Evolutionary conservation across 2,113 vertebrate species (phyloP), one percentile per base, ranked within the genome.

Genomic region (Lanius ludovicianus): DNA sequence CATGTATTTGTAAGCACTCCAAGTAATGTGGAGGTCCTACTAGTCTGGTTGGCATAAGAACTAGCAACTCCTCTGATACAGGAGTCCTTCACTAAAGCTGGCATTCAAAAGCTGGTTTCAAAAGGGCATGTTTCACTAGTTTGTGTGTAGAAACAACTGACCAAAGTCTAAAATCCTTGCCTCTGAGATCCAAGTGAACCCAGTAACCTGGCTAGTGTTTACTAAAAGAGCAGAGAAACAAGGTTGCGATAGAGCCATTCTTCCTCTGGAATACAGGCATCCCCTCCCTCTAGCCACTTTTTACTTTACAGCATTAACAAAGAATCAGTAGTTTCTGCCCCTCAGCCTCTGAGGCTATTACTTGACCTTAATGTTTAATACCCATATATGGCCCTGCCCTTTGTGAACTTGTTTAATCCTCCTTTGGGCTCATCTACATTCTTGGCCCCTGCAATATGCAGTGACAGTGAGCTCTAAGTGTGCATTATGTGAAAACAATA

Each of bases 111-210:
- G 22, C 22, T 86, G 33, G 15, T 89, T 94, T 91, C 89, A 55
- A 31, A 87, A 89, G 46, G 59, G 19, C 56, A n/a, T 47, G 13
- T 88, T 91, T 84, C 84, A 47, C 30, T 85, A 41, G 25, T 24
- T 5, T 50, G 11, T 64, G 14, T 60, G 79, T 68, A 74, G 46
- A 90, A 96, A 83, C 57, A 85, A 50, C 39, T 59, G 67, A 53
- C 17, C 27, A 23, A 93, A 84, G 75, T 74, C 68, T 93, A 59
- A 95, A 94, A 86, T 88, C 55, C 55, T 90, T 84, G 46, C n/a
- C 81, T 30, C 24, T 46, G n/a, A 65, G 25, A 31, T 90, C 83
- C 44, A 63, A 25, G 41, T 3, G 1, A 64, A 52, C 33, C 23
- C 47, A 67, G 21, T 84, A 92, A 73, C 42, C 39, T 83, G 30